phyloP scores from a whole-genome alignment of 1,140 invertebrate species.

The fruit fly (Drosophila melanogaster) region DNA sequence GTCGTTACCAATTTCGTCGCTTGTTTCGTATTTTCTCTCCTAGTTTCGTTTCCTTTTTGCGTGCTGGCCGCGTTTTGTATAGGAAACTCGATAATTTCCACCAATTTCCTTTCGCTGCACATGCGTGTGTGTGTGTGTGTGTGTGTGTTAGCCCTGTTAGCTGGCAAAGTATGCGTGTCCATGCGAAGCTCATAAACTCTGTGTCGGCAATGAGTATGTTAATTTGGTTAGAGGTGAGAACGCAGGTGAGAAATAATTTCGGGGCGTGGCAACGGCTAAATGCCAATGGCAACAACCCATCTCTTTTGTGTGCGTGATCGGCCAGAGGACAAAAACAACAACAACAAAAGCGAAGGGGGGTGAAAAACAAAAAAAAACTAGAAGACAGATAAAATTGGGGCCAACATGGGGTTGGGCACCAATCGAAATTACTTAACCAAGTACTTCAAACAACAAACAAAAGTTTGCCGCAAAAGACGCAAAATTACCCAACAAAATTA shows the following conservation, averaged over 20 bases:
- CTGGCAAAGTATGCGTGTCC: slow-evolving; percentile 26
- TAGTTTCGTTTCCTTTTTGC: slow-evolving; percentile 55
- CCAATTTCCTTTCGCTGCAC: slow-evolving; percentile 68
- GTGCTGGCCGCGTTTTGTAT: slow-evolving; percentile 79
- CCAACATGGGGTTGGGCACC: neutral
- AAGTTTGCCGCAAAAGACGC: slow-evolving; percentile 4
- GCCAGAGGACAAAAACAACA: neutral
- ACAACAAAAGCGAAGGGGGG: no score
- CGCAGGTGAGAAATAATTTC: slow-evolving; percentile 53
- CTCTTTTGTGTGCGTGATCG: slow-evolving; percentile 26
- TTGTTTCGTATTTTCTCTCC: slow-evolving; percentile 26
- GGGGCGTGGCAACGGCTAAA: slow-evolving; percentile 43
- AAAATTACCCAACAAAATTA: slow-evolving; percentile 4
- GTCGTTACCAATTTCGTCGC: slow-evolving; percentile 41
- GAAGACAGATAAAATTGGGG: slow-evolving; percentile 9
- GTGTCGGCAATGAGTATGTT: slow-evolving; percentile 68
- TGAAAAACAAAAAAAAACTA: neutral
- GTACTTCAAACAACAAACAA: slow-evolving; percentile 10
- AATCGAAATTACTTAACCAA: slow-evolving; percentile 7
- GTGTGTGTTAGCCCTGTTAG: slow-evolving; percentile 2
- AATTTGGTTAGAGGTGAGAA: slow-evolving; percentile 55
- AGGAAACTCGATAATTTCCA: slow-evolving; percentile 83
- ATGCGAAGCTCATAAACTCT: slow-evolving; percentile 60
- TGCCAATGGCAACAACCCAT: slow-evolving; percentile 17
- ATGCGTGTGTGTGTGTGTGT: slow-evolving; percentile 12